These are phyloP conservation scores for Eudasyphora cyanicolor DNA, from an alignment of 2,888 invertebrate genomes.

Conservation along the genomic window DNA sequence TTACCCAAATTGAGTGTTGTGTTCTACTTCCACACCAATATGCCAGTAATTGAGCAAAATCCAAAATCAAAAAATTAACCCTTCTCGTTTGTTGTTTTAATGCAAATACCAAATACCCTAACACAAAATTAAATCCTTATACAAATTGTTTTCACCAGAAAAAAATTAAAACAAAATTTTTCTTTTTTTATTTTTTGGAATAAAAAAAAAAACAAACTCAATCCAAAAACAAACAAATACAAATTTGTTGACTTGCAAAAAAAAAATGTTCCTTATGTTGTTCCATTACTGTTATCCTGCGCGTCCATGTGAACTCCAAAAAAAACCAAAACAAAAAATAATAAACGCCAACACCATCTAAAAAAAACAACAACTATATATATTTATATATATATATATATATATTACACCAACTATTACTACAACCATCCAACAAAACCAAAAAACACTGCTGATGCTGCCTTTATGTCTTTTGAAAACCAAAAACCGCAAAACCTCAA, in stretches of 20 bases:
- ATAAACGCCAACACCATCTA: slow-evolving; percentile 35
- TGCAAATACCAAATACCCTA: slow-evolving; percentile 40
- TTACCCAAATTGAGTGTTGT: slow-evolving; percentile 31
- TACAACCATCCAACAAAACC: slow-evolving; percentile 63
- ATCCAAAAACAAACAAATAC: slow-evolving; percentile 52
- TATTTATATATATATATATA: background rate
- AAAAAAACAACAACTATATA: slow-evolving; percentile 36
- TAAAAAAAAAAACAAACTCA: slow-evolving; percentile 48
- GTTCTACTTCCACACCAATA: background rate
- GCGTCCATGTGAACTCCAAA: slow-evolving; percentile 61
- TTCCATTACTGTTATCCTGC: slow-evolving; percentile 65
- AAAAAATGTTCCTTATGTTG: slow-evolving; percentile 52
- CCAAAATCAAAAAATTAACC: slow-evolving; percentile 57
- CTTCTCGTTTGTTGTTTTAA: slow-evolving; percentile 40
- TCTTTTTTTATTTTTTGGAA: slow-evolving; percentile 62
- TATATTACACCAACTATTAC: slow-evolving; percentile 62
- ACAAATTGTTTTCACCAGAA: slow-evolving; percentile 31
- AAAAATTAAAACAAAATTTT: slow-evolving; percentile 55
- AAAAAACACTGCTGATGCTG: slow-evolving; percentile 66
- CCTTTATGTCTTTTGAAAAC: slow-evolving; percentile 54
- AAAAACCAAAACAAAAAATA: slow-evolving; percentile 40
- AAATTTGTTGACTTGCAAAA: slow-evolving; percentile 63
- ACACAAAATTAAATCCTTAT: slow-evolving; percentile 20
- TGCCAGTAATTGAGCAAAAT: slow-evolving; percentile 21
- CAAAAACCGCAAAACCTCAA: slow-evolving; percentile 53